These are phyloP conservation scores for Syngnathus floridae DNA, from an alignment of 2,113 vertebrate genomes.

Conservation along the genomic window DNA sequence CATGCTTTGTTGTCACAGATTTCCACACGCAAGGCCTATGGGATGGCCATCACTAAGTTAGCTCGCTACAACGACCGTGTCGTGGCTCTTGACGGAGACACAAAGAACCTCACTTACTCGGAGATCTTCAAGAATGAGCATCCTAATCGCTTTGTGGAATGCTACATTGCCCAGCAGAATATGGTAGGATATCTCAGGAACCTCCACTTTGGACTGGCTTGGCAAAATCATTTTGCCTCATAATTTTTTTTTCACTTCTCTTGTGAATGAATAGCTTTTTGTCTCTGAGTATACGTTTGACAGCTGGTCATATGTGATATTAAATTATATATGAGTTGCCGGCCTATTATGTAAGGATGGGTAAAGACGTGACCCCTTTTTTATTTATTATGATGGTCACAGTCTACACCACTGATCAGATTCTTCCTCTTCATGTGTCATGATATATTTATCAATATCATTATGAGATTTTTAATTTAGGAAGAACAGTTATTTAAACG, in stretches of 20 bases:
- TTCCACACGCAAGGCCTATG: constrained; percentile 88
- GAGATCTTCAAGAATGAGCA: constrained; percentile 92
- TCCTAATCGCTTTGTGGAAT: constrained; percentile 87
- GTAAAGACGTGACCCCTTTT: constrained; percentile 17
- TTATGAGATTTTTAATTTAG: constrained; percentile 3
- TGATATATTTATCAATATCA: constrained; percentile 11
- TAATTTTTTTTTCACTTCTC: neutral
- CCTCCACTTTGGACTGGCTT: neutral
- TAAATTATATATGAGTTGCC: constrained; percentile 48
- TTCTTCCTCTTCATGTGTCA: constrained; percentile 3
- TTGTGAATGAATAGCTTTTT: neutral
- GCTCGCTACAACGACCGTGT: constrained; percentile 83
- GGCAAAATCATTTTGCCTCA: neutral
- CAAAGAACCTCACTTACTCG: constrained; percentile 90
- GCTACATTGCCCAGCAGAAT: constrained; percentile 93
- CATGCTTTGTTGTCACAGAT: constrained; percentile 63
- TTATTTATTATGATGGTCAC: neutral
- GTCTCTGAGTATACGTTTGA: constrained; percentile 3
- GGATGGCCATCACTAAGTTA: constrained; percentile 82
- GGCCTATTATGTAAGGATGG: constrained; percentile 33
- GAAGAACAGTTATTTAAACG: neutral
- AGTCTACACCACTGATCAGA: neutral
- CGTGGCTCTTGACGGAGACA: constrained; percentile 87
- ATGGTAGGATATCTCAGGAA: constrained; percentile 72
- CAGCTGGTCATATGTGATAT: constrained; percentile 16